Base-by-base conservation (phyloP, 2,888 invertebrate genomes). In the Meliscaeva auricollis region DNA sequence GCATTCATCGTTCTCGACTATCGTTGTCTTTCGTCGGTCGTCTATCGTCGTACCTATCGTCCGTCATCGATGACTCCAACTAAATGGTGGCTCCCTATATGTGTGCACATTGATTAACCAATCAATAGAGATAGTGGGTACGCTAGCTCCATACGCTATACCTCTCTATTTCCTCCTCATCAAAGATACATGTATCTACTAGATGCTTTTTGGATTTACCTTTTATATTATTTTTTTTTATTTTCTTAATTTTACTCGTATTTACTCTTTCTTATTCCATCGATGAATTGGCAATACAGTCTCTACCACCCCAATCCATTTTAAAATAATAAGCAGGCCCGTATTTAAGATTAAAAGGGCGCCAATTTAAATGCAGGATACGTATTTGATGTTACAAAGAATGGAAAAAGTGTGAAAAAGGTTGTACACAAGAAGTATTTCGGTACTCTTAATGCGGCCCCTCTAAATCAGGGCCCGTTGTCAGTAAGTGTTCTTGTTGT, bases 61-160 rank as follows among this genome's bases (percentile, higher is more conserved):
- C n/a, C 20, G 35, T 35, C 64, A 30, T 48, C 35, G 50, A 38
- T 20, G 9, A 5, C 58, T 22, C 38, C 44, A 52, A 41, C 74
- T 75, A 54, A 60, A 41, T 69, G 17, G 50, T 56, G 50, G 20
- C 26, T 62, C 70, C 46, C 44, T 62, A 72, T 80, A 69, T 79
- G 72, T 80, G 84, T 79, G 80, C 76, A 80, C 80, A 85, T 73
- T 85, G 84, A 85, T 80, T 85, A 85, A 85, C 75, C 80, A 85
- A 85, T 85, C 75, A 85, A 84, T 80, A 70, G 48, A 56, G 50
- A 38, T 30, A 75, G 35, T 50, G 20, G n/a, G 20, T 30, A 46
- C 38, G 56, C 50, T 17, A 30, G 22, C 60, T 74, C 11, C 38
- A 68, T 60, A 62, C 30, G 30, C 64, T 73, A n/a, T n/a, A 46